These are phyloP conservation scores for Pachymerium ferrugineum DNA, from an alignment of 2,888 invertebrate genomes.

Conservation along the genomic window DNA sequence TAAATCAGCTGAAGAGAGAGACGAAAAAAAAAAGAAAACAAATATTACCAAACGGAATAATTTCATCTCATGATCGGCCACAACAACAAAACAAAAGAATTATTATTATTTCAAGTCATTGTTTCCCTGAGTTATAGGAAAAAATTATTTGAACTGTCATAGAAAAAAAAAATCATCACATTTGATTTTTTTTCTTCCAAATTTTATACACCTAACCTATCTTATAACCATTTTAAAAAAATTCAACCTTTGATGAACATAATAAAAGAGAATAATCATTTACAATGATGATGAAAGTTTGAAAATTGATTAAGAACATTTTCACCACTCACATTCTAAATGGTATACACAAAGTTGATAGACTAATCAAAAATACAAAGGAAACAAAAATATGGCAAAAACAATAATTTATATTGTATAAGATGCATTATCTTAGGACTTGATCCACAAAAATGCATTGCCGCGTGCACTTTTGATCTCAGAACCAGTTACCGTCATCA, in stretches of 20 bases:
- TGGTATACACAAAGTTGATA: conserved; percentile 1
- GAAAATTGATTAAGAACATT: neutral
- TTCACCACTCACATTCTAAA: neutral
- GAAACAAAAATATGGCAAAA: conserved; percentile 19
- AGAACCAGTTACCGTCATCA: neutral
- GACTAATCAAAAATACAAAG: too few species aligned
- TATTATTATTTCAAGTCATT: neutral
- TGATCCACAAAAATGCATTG: conserved; percentile 1
- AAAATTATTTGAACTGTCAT: neutral
- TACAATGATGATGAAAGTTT: conserved; percentile 7
- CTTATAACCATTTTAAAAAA: too few species aligned
- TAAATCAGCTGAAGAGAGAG: neutral
- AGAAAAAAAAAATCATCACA: too few species aligned
- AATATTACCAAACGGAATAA: neutral
- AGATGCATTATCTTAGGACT: neutral
- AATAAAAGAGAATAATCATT: too few species aligned
- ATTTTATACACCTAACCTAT: too few species aligned
- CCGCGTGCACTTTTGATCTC: neutral
- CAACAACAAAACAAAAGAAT: neutral
- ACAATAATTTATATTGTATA: neutral
- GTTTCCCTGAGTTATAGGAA: neutral
- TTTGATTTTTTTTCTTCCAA: too few species aligned
- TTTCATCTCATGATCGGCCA: neutral
- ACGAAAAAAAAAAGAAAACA: neutral
- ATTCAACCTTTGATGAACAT: too few species aligned